Evolutionary conservation across 2,888 invertebrate genomes (phyloP), one percentile per base, ranked within the genome.

Genomic region (Xanthorhoe designata): DNA sequence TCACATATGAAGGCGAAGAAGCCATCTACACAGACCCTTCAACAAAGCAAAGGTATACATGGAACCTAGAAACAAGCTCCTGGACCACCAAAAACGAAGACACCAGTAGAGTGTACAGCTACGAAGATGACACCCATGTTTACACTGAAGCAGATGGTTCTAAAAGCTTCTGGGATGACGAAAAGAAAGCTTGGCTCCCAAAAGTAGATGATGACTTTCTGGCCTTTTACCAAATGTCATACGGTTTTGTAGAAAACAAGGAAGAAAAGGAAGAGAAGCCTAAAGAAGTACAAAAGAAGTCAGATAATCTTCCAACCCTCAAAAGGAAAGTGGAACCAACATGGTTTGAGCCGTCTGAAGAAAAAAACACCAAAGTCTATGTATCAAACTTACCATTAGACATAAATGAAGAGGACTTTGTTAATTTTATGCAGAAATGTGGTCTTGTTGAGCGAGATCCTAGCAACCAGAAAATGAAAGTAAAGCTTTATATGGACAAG

Each of bases 171-270:
- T 99, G 98, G 98, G 98, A 99, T 90, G 94, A 94, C 24, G 95
- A 95, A 47, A 98, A 97, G 85, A 96, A 95, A 80, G 99, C 98
- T 4, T 99, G 99, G 99, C 97, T 99, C 90, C 99, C 99, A 0
- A 98, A 98, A 95, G 95, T 99, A 69, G 98, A 99, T 92, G 98
- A 98, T 79, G 98, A 99, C 78, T 99, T 99, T 82, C 95, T 99
- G 93, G 99, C 99, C 0, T 95, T 95, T 64, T 99, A 99, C 92
- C 99, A 99, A 91, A 97, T 99, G 96, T 98, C 95, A 80, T 99
- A 99, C 90, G 98, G 98, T 4, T 97, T 98, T 85, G 94, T 95
- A 53, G 96, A 97, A 78, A 95, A 95, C 75, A 94, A 90, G 60
- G 55, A 83, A 15, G 81, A 82, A 62, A 76, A 74, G 19, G 81